These are phyloP conservation scores for Ochlodes sylvanus DNA, from an alignment of 2,888 invertebrate genomes.

Conservation along the genomic window DNA sequence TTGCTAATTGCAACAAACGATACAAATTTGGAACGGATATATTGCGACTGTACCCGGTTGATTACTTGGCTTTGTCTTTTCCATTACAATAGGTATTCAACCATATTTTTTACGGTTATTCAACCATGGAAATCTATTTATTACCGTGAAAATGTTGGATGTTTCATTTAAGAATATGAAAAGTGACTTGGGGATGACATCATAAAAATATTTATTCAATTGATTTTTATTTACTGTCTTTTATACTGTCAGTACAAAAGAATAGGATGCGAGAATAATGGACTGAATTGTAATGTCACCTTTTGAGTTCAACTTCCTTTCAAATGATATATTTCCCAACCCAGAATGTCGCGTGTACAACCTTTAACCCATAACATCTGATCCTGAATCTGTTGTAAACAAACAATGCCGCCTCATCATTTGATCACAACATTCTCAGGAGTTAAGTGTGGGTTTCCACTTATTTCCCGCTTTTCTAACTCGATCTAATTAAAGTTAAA, in stretches of 20 bases:
- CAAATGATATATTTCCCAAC: slow-evolving; percentile 23
- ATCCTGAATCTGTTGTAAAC: slow-evolving; percentile 30
- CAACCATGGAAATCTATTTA: slow-evolving; percentile 11
- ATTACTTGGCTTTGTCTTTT: slow-evolving; percentile 25
- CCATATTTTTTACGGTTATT: slow-evolving; percentile 20
- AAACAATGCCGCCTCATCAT: slow-evolving; percentile 26
- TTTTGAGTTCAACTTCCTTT: slow-evolving; percentile 1
- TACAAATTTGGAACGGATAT: slow-evolving; percentile 31
- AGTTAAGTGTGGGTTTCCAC: slow-evolving; percentile 35
- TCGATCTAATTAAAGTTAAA: slow-evolving; percentile 54
- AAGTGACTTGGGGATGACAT: neutral
- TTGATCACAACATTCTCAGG: slow-evolving; percentile 29
- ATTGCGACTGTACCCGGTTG: slow-evolving; percentile 19
- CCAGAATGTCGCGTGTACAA: slow-evolving; percentile 12
- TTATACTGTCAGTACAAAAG: neutral
- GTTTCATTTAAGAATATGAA: neutral
- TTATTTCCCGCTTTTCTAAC: slow-evolving; percentile 61
- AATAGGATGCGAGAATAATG: neutral
- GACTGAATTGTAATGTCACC: neutral
- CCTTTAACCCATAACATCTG: slow-evolving; percentile 12
- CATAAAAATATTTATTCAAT: neutral
- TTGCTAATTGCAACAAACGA: slow-evolving; percentile 28
- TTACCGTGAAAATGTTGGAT: slow-evolving; percentile 11
- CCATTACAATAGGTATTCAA: slow-evolving; percentile 22
- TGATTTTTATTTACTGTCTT: neutral